Conservation (phyloP, 2,797 vertebrate species). For the Microctenopoma lineatum region DNA sequence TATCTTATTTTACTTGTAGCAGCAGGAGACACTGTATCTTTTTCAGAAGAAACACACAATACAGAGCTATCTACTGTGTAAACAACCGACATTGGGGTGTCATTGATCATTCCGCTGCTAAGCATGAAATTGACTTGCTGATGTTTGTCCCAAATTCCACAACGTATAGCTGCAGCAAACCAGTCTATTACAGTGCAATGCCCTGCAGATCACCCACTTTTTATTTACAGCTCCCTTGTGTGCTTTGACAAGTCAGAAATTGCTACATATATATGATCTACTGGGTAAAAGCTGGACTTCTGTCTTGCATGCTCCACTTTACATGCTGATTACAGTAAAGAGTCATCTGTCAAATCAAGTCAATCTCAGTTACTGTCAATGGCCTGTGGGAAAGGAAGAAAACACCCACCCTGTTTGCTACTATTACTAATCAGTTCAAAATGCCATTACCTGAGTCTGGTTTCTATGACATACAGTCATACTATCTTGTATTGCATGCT, state of each 20-base stretch:
- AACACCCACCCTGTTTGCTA: background rate
- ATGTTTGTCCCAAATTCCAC: slow-evolving; percentile 54
- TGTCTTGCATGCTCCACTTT: slow-evolving; percentile 7
- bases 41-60: slow-evolving; percentile 40
- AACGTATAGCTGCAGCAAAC: slow-evolving; percentile 20
- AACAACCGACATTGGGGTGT: slow-evolving; percentile 26
- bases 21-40: slow-evolving; percentile 4
- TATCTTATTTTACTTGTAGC: background rate
- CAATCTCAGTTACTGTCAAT: slow-evolving; percentile 10
- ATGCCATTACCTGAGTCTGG: background rate
- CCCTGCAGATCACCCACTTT: slow-evolving; percentile 18
- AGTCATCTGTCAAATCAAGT: slow-evolving; percentile 15
- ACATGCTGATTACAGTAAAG: slow-evolving; percentile 15
- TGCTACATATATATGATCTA: slow-evolving; percentile 7
- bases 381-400: slow-evolving; percentile 7
- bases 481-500: slow-evolving; percentile 7
- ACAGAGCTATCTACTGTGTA: slow-evolving; percentile 32
- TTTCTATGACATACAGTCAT: background rate
- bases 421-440: slow-evolving; percentile 9
- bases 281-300: slow-evolving; percentile 16
- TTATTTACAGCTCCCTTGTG: slow-evolving; percentile 13
- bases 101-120: slow-evolving; percentile 54
- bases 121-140: slow-evolving; percentile 56
- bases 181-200: background rate
- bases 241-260: slow-evolving; percentile 10